These are phyloP conservation scores for Dione juno DNA, from an alignment of 2,888 invertebrate species.

Conservation along the genomic window DNA sequence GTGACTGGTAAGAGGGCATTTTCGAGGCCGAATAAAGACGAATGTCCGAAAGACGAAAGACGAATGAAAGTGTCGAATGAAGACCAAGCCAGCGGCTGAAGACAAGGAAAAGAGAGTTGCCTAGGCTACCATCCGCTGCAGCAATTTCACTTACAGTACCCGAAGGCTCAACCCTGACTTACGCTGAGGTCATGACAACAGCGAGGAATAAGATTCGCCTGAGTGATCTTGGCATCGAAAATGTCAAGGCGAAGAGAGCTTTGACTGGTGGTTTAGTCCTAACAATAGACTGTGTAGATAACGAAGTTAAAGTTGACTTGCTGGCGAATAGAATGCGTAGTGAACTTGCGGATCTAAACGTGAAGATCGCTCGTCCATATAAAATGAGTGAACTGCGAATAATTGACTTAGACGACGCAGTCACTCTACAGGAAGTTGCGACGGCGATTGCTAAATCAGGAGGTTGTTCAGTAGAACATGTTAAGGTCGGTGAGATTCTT, in stretches of 20 bases:
- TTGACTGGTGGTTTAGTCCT: conserved; percentile 29
- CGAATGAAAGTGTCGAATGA: no score
- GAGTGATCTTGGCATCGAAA: conserved; percentile 8
- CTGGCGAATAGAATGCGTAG: conserved; percentile 21
- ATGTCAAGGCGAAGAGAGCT: conserved; percentile 15
- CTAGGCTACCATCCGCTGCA: neutral
- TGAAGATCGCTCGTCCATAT: conserved; percentile 24
- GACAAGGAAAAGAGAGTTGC: neutral
- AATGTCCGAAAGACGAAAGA: neutral
- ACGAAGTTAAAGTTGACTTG: conserved; percentile 13
- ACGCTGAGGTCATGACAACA: neutral
- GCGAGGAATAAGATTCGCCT: neutral
- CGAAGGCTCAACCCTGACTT: neutral
- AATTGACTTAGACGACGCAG: conserved; percentile 33
- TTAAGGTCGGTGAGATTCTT: conserved; percentile 30
- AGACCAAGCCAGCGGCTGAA: neutral
- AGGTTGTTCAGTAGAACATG: conserved; percentile 8
- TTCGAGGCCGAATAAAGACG: neutral
- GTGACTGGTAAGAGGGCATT: neutral
- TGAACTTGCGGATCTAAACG: conserved; percentile 15
- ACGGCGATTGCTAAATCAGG: conserved; percentile 33
- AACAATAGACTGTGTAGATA: conserved; percentile 16
- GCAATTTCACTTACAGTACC: neutral
- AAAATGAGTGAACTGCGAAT: conserved; percentile 34
- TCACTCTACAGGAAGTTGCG: conserved; percentile 25